These are phyloP conservation scores for Dicrurus megarhynchus DNA, from an alignment of 2,113 vertebrate genomes.

Conservation along the genomic window DNA sequence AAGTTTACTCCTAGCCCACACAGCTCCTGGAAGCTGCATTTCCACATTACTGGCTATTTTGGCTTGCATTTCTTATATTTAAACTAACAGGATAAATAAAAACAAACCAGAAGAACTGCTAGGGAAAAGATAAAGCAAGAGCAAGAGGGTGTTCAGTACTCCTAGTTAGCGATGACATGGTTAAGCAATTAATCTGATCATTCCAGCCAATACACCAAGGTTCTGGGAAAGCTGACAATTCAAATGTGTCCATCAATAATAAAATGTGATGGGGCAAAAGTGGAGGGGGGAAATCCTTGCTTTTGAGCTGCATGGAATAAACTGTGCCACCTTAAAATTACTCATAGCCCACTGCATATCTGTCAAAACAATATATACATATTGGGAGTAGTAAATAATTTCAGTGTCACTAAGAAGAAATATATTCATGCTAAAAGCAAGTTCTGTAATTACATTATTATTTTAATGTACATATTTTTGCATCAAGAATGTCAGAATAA, in stretches of 20 bases:
- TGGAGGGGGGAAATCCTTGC: not conserved
- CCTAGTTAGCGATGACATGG: not conserved
- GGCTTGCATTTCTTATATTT: not conserved
- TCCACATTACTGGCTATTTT: not conserved
- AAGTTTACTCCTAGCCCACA: constrained; percentile 11
- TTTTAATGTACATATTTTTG: constrained; percentile 18
- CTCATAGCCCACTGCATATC: not conserved
- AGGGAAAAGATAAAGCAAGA: not conserved
- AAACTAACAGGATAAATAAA: not conserved
- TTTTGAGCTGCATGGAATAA: not conserved
- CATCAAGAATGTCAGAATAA: not conserved
- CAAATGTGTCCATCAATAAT: constrained; percentile 3
- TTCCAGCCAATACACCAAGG: not conserved
- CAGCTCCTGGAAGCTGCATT: not conserved
- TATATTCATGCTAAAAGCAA: constrained; percentile 24
- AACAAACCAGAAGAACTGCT: not conserved
- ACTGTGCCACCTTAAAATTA: constrained; percentile 20
- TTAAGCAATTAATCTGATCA: not conserved
- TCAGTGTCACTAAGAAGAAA: not conserved
- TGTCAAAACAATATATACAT: constrained; percentile 23
- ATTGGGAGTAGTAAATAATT: not conserved
- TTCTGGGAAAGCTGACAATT: constrained; percentile 24
- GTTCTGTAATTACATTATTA: not conserved
- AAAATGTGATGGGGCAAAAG: not conserved
- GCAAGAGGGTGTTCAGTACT: not conserved